phyloP scores from a whole-genome alignment of 2,888 invertebrate genomes.

The Euplagia quadripunctaria region DNA sequence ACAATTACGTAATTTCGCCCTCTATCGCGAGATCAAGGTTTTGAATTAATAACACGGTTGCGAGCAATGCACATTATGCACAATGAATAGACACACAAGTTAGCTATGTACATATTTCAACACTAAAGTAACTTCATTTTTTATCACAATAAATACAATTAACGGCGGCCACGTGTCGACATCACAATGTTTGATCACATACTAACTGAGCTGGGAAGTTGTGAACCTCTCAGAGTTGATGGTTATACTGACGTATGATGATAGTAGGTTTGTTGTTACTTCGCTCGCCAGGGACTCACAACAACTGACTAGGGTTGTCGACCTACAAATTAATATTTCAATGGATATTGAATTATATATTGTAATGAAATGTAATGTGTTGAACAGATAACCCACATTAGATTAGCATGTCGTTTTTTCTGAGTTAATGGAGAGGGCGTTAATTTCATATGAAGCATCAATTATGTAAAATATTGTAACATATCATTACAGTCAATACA shows the following conservation, averaged over 20 bases:
- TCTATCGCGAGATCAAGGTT: slow-evolving; percentile 63
- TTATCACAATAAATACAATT: slow-evolving; percentile 50
- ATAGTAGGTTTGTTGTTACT: slow-evolving; percentile 52
- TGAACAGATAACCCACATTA: slow-evolving; percentile 27
- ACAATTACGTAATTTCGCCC: slow-evolving; percentile 58
- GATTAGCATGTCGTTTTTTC: slow-evolving; percentile 22
- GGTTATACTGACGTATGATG: slow-evolving; percentile 54
- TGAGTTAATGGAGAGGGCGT: slow-evolving; percentile 21
- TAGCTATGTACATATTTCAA: slow-evolving; percentile 43
- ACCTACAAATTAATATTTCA: slow-evolving; percentile 37
- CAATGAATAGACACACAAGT: slow-evolving; percentile 42
- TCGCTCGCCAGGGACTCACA: slow-evolving; percentile 23
- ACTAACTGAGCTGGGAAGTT: slow-evolving; percentile 56
- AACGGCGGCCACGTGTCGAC: slow-evolving; percentile 71
- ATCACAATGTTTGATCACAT: slow-evolving; percentile 69
- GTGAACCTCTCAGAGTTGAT: slow-evolving; percentile 66
- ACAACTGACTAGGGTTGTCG: slow-evolving; percentile 62
- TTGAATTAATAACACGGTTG: slow-evolving; percentile 47
- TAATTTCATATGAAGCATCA: slow-evolving; percentile 12
- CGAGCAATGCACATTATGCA: slow-evolving; percentile 50
- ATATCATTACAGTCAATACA: slow-evolving; percentile 8
- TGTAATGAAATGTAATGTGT: slow-evolving; percentile 22
- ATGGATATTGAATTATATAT: slow-evolving; percentile 40
- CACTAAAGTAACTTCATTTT: slow-evolving; percentile 27
- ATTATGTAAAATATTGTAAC: slow-evolving; percentile 23